Evolutionary conservation across 2,797 vertebrate genomes (phyloP).

Genomic region (Sebastes steindachneri): DNA sequence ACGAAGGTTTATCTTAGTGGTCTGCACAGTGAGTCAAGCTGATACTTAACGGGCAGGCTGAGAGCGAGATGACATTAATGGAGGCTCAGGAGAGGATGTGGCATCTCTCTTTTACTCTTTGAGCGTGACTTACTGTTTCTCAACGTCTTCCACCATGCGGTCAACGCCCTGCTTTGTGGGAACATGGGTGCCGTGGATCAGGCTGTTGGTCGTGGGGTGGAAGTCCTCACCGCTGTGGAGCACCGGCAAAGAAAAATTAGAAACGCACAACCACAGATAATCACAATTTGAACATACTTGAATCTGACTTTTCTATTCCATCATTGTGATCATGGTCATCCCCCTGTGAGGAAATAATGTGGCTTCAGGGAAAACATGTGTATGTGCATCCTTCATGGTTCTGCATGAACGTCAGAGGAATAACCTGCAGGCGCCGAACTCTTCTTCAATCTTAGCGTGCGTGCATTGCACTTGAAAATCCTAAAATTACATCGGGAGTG

Average conservation of each 20-base stretch:
- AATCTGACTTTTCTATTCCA: conserved; percentile 45
- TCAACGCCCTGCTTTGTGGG: conserved; percentile 91
- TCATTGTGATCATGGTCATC: conserved; percentile 28
- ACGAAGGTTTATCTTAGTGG: background rate
- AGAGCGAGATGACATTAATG: background rate
- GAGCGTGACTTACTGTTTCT: conserved; percentile 92
- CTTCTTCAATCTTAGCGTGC: conserved; percentile 12
- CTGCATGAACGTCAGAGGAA: conserved; percentile 26
- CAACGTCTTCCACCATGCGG: conserved; percentile 94
- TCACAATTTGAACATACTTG: conserved; percentile 28
- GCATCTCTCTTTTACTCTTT: background rate
- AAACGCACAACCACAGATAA: conserved; percentile 45
- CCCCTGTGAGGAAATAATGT: conserved; percentile 2
- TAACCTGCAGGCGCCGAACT: conserved; percentile 33
- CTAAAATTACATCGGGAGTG: conserved; percentile 12
- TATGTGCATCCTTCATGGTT: conserved; percentile 47
- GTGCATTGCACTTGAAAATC: background rate
- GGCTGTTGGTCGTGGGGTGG: conserved; percentile 92
- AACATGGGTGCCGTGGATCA: conserved; percentile 94
- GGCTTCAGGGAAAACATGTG: conserved; percentile 25
- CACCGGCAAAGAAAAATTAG: conserved; percentile 46
- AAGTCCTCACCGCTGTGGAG: conserved; percentile 90
- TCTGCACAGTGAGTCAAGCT: background rate
- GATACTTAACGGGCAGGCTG: background rate
- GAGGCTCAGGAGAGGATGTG: background rate